phyloP scores from a whole-genome alignment of 2,888 invertebrate species.

The Hemithea aestivaria region DNA sequence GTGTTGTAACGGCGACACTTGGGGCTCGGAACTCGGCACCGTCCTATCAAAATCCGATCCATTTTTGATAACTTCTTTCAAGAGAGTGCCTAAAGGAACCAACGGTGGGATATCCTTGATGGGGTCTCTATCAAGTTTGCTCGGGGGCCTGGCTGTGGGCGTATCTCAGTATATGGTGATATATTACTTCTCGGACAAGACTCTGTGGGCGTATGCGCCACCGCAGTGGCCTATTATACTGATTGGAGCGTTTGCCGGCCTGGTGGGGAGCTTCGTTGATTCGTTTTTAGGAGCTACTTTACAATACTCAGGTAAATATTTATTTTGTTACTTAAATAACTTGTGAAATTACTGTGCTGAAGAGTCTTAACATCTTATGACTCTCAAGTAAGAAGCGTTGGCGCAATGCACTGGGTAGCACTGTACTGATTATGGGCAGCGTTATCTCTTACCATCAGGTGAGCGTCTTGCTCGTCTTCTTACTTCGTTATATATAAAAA shows the following conservation, averaged over 20 bases:
- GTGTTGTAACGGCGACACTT: constrained; percentile 93
- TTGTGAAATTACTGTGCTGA: too few relatives aligned
- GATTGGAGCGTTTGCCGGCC: constrained; percentile 85
- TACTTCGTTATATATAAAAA: too few relatives aligned
- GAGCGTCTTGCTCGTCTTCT: too few relatives aligned
- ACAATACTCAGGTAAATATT: constrained; percentile 89
- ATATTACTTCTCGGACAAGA: constrained; percentile 80
- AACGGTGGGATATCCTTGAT: constrained; percentile 90
- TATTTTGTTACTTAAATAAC: too few relatives aligned
- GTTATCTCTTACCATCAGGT: too few relatives aligned
- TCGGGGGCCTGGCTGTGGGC: constrained; percentile 87
- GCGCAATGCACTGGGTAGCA: too few relatives aligned
- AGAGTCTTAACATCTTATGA: too few relatives aligned
- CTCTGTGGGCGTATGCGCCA: constrained; percentile 78
- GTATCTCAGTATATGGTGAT: constrained; percentile 84
- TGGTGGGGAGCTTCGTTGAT: constrained; percentile 89
- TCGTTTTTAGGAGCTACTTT: constrained; percentile 90
- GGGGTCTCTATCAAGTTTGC: constrained; percentile 77
- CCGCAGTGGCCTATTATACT: constrained; percentile 89
- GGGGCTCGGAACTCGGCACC: constrained; percentile 93
- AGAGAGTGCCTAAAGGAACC: constrained; percentile 90
- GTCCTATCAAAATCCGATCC: constrained; percentile 85
- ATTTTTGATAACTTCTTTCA: constrained; percentile 85
- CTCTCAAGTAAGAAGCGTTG: too few relatives aligned
- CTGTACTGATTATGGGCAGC: too few relatives aligned